A percentile compares a stretch with the other conserved stretches of the same genome.
Evolutionary conservation across 1,140 invertebrate species (phyloP).

Genomic region (Hetaerina americana): DNA sequence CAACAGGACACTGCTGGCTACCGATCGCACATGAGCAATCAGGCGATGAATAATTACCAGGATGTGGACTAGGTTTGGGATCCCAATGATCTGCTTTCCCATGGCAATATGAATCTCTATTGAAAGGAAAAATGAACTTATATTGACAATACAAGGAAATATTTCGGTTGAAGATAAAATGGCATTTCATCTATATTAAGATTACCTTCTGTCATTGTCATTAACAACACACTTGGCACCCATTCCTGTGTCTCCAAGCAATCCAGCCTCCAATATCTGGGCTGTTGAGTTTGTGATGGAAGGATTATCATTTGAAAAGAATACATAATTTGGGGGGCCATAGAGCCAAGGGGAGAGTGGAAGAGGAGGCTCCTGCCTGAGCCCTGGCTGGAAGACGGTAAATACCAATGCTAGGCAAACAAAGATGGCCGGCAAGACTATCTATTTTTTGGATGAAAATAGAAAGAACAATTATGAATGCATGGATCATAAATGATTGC

Average conservation of each 20-base stretch:
- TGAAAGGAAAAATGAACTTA: neutral
- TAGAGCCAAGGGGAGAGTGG: constrained; percentile 18
- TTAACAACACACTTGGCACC: constrained; percentile 13
- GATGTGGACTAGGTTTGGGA: neutral
- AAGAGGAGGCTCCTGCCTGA: constrained; percentile 16
- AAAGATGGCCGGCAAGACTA: constrained; percentile 20
- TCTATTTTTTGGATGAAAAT: no score
- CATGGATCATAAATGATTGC: no score
- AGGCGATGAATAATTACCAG: neutral
- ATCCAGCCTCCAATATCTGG: neutral
- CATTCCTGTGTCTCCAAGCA: constrained; percentile 7
- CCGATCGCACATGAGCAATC: constrained; percentile 19
- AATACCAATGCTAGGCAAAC: constrained; percentile 19
- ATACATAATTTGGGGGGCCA: constrained; percentile 16
- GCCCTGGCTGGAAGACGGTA: constrained; percentile 17
- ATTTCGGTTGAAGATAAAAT: neutral
- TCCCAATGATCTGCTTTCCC: neutral
- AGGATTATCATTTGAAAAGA: constrained; percentile 7
- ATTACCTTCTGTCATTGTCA: neutral
- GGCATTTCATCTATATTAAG: neutral
- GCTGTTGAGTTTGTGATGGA: constrained; percentile 1
- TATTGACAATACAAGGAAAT: no score
- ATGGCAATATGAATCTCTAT: neutral
- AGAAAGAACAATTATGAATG: no score
- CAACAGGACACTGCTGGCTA: constrained; percentile 17